A percentile compares a stretch with the other conserved stretches of the same genome.
phyloP scores from a whole-genome alignment of 53 echinoderm and acorn worm species.

The Arbacia lixula region DNA sequence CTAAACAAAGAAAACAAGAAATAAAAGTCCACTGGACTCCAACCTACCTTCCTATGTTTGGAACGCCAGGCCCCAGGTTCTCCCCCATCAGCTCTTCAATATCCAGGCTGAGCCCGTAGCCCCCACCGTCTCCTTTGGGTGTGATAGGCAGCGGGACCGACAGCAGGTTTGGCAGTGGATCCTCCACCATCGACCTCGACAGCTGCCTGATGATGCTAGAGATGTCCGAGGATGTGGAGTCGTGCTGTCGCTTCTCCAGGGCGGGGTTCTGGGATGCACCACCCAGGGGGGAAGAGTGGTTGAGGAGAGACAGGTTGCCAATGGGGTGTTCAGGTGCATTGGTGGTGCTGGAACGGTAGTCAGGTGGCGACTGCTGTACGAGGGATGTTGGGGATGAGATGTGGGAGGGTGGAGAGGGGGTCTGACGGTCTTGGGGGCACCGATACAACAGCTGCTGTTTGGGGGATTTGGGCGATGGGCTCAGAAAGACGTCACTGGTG shows the following conservation, averaged over 20 bases:
- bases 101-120: conserved; percentile 93
- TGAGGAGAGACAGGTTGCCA: not conserved
- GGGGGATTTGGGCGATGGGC: conserved; percentile 7
- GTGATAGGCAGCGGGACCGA: conserved; percentile 74
- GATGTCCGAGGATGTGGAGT: conserved; percentile 75
- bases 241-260: conserved; percentile 47
- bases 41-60: conserved; percentile 48
- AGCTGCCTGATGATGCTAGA: conserved; percentile 84
- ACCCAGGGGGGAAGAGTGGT: not conserved
- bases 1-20: conserved; percentile 1
- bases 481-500: conserved; percentile 58
- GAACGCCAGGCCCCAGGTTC: conserved; percentile 18
- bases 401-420: conserved; percentile 82
- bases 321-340: not conserved
- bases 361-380: conserved; percentile 35
- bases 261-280: conserved; percentile 1
- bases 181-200: conserved; percentile 80
- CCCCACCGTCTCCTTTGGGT: conserved; percentile 92
- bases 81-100: conserved; percentile 84
- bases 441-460: conserved; percentile 42
- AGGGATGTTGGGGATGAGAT: conserved; percentile 66
- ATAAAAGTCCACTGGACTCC: too few relatives aligned
- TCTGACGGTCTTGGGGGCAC: conserved; percentile 61
- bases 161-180: conserved; percentile 73
- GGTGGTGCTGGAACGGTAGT: conserved; percentile 13